Conservation (phyloP, 2,888 invertebrate species). For the Apotomis betuletana region DNA sequence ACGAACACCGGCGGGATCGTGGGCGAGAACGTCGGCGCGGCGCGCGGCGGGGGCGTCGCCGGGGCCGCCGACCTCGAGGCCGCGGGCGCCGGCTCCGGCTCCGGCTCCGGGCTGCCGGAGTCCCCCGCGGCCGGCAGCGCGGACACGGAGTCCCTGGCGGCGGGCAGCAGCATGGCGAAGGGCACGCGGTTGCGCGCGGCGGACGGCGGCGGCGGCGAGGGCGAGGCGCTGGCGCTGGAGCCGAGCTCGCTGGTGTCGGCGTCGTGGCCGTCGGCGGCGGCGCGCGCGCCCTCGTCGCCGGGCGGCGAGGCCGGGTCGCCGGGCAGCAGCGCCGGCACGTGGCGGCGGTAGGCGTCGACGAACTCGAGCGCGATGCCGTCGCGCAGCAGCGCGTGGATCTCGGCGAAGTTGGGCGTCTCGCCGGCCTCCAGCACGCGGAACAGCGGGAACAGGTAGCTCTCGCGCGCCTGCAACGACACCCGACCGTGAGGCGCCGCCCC, state of each 20-base stretch:
- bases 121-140: not conserved
- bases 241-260: not conserved
- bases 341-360: constrained; percentile 69
- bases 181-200: constrained; percentile 15
- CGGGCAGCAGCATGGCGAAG: constrained; percentile 8
- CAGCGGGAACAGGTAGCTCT: constrained; percentile 78
- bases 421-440: constrained; percentile 81
- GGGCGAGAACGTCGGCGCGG: constrained; percentile 6
- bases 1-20: not conserved
- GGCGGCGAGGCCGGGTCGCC: not conserved
- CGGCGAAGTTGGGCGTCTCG: constrained; percentile 71
- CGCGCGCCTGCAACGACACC: constrained; percentile 64
- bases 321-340: constrained; percentile 62
- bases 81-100: not conserved
- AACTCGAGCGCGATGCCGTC: constrained; percentile 73
- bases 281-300: constrained; percentile 4
- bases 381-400: constrained; percentile 69
- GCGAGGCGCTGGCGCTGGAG: not conserved
- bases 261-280: constrained; percentile 5
- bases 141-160: not conserved
- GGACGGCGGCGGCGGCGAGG: constrained; percentile 3
- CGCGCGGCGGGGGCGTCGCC: not conserved
- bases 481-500: constrained; percentile 42
- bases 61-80: not conserved
- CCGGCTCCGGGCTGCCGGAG: not conserved